Evolutionary conservation across 2,113 vertebrate species (phyloP), one percentile per base, ranked within the genome.

Genomic region (Rafetus swinhoei): DNA sequence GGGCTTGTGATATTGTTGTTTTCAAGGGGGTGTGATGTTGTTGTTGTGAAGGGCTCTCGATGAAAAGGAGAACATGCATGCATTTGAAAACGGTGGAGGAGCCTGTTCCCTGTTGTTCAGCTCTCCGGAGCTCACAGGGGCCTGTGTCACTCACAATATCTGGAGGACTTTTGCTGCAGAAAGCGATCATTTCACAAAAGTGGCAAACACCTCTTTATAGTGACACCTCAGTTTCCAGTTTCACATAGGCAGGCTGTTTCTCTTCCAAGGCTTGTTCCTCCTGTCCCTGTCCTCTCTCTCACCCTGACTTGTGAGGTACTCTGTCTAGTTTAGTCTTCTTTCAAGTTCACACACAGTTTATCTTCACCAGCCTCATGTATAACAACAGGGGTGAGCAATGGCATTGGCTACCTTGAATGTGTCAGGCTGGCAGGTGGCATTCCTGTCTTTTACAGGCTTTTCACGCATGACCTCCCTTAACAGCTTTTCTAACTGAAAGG

Each of bases 161-260:
- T 59, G 22, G 18, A 13, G 9, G 8, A n/a, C 10, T 57, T 90
- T 1, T 2, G 21, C 45, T 7, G 1, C 50, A 50, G 59, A 82
- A 22, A 85, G 12, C 5, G 29, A 6, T 8, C 0, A 27, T 83
- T 82, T 76, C 65, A 53, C n/a, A 4, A 10, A 56, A 90, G 89
- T 14, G 19, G 9, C 60, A n/a, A 0, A 57, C 55, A 8, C 45
- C n/a, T 53, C 3, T 54, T 59, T 1, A 19, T 45, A 0, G 1
- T 35, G 56, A 15, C 79, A 90, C 82, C 54, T 91, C 76, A 54
- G 50, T 53, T 86, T 76, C 55, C 53, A 39, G 18, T 29, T 89
- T 52, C 54, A 12, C 18, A 76, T 32, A 1, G 0, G 18, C 0
- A 1, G 9, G 12, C 45, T 83, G 25, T 2, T 0, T 60, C 39